These are phyloP conservation scores for Drosophila nigritarsus DNA, from an alignment of 2,888 invertebrate species.

Conservation along the genomic window DNA sequence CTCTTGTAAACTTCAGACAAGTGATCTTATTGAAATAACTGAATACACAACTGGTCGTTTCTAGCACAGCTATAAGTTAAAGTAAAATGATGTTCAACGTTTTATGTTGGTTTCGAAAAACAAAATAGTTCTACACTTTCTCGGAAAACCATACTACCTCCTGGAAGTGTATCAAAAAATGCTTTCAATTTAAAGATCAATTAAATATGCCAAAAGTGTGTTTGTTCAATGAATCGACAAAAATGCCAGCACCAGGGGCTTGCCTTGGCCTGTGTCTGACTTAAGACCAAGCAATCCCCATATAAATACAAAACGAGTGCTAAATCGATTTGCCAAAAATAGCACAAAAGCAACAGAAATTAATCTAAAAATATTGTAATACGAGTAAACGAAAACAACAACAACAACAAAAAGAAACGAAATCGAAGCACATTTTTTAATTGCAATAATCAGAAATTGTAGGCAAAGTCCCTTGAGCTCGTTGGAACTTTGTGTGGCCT, in stretches of 20 bases:
- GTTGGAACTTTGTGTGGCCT: constrained; percentile 47
- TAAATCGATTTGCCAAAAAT: constrained; percentile 55
- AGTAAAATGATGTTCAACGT: neutral
- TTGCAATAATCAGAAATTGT: constrained; percentile 73
- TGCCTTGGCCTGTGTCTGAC: constrained; percentile 29
- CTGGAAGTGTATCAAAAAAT: constrained; percentile 15
- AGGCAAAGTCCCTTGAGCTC: constrained; percentile 54
- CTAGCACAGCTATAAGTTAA: neutral
- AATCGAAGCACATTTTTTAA: constrained; percentile 60
- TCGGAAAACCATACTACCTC: neutral
- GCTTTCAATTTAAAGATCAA: constrained; percentile 50
- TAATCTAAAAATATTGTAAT: constrained; percentile 30
- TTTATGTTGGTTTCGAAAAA: neutral
- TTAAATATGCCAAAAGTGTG: constrained; percentile 44
- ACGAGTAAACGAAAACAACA: constrained; percentile 3
- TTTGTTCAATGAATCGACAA: constrained; percentile 50
- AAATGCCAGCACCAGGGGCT: constrained; percentile 35
- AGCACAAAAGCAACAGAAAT: constrained; percentile 27
- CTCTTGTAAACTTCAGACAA: neutral
- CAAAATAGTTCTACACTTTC: neutral
- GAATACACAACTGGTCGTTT: neutral
- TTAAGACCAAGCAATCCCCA: constrained; percentile 19
- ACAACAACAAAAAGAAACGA: constrained; percentile 3
- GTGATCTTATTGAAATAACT: neutral
- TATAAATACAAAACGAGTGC: constrained; percentile 41